Evolutionary conservation across 2,797 vertebrate species (phyloP).

Genomic region (Centroberyx gerrardi): DNA sequence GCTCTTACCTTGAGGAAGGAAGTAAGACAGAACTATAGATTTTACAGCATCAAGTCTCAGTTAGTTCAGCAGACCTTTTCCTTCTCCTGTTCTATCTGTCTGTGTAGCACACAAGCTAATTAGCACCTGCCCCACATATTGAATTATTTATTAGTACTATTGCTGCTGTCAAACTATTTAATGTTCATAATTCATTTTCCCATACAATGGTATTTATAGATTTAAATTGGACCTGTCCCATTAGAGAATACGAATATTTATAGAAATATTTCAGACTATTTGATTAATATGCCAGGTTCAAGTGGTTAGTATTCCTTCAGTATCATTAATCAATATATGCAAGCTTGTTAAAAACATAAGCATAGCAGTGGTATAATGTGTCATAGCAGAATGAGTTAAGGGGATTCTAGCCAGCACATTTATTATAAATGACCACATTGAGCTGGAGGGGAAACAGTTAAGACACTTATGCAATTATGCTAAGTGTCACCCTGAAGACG

Average conservation of each 20-base stretch:
- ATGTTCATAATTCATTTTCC: slow-evolving; percentile 80
- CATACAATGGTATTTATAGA: slow-evolving; percentile 82
- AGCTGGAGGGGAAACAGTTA: slow-evolving; percentile 86
- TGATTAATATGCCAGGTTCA: slow-evolving; percentile 83
- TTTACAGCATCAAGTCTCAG: slow-evolving; percentile 75
- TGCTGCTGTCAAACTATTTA: slow-evolving; percentile 82
- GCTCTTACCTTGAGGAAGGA: slow-evolving; percentile 78
- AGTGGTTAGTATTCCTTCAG: slow-evolving; percentile 80
- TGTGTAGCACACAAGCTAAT: slow-evolving; percentile 76
- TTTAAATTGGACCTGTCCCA: slow-evolving; percentile 82
- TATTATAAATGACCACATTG: slow-evolving; percentile 86
- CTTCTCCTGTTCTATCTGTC: slow-evolving; percentile 50
- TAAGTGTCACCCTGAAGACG: slow-evolving; percentile 87
- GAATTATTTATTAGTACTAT: slow-evolving; percentile 82
- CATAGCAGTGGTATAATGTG: slow-evolving; percentile 82
- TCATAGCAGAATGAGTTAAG: slow-evolving; percentile 82
- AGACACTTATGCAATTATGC: slow-evolving; percentile 90
- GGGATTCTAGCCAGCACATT: slow-evolving; percentile 77
- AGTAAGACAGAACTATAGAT: slow-evolving; percentile 78
- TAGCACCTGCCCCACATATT: slow-evolving; percentile 79
- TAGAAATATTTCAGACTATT: slow-evolving; percentile 82
- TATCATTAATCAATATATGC: slow-evolving; percentile 87
- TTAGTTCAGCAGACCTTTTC: slow-evolving; percentile 68
- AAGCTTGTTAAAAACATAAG: slow-evolving; percentile 85
- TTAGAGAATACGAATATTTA: slow-evolving; percentile 82